These are phyloP conservation scores for Bellardia pandia DNA, from an alignment of 2,888 invertebrate species.

Conservation along the genomic window DNA sequence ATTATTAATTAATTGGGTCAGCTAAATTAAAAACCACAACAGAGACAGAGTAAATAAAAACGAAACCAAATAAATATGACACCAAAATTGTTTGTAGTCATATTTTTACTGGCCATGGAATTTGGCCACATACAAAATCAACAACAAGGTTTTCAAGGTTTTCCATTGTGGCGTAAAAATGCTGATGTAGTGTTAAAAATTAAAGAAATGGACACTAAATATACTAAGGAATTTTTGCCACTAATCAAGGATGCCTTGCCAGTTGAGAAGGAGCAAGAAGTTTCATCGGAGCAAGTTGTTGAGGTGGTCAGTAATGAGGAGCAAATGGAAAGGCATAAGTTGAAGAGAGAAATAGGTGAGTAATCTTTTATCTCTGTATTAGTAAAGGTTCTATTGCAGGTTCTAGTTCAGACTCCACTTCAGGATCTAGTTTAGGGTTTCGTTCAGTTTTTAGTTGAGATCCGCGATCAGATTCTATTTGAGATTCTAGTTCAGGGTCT, in stretches of 20 bases:
- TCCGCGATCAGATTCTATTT: no score
- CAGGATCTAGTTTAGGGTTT: no score
- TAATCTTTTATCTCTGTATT: no score
- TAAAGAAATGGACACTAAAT: slow-evolving; percentile 2
- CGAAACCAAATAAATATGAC: background rate
- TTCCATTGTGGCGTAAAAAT: slow-evolving; percentile 5
- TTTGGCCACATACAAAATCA: background rate
- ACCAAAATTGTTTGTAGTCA: slow-evolving; percentile 3
- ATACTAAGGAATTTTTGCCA: slow-evolving; percentile 4
- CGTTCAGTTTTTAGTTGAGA: no score
- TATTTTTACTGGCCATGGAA: background rate
- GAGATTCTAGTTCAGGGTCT: no score
- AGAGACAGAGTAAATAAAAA: no score
- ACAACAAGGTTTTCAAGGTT: background rate
- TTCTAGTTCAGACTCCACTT: background rate
- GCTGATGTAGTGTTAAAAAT: slow-evolving; percentile 8
- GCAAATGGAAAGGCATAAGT: background rate
- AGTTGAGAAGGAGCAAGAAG: background rate
- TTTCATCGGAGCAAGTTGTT: background rate
- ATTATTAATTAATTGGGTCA: slow-evolving; percentile 40
- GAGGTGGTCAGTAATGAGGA: background rate
- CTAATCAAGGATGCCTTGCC: background rate
- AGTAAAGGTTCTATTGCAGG: background rate
- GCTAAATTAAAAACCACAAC: background rate
- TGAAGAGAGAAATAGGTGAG: background rate